Evolutionary conservation across 2,797 vertebrate genomes (phyloP).

Genomic region (Uromys caudimaculatus): DNA sequence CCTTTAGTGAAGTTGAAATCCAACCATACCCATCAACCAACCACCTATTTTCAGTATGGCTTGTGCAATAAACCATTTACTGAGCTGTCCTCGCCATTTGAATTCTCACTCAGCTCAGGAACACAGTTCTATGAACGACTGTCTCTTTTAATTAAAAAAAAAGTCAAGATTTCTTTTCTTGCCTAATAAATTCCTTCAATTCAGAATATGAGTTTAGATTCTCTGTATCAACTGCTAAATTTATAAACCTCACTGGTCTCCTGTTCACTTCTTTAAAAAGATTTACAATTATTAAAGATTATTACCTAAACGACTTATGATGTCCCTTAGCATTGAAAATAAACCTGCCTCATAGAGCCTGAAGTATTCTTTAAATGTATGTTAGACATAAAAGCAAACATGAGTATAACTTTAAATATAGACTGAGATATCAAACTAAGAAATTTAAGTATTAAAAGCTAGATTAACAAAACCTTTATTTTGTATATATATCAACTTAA

Average conservation of each 20-base stretch:
- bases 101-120: background rate
- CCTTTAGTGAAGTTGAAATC: background rate
- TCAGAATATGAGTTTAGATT: background rate
- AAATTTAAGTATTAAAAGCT: slow-evolving; percentile 3
- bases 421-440: background rate
- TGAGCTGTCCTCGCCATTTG: background rate
- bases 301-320: background rate
- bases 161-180: background rate
- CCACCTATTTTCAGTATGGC: background rate
- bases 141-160: background rate
- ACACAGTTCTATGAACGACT: background rate
- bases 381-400: background rate
- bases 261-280: background rate
- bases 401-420: background rate
- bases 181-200: background rate
- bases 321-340: background rate
- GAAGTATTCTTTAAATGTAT: background rate
- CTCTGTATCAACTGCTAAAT: background rate
- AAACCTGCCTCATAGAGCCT: background rate
- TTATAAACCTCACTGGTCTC: background rate
- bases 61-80: background rate
- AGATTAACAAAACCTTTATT: slow-evolving; percentile 27
- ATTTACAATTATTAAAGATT: background rate
- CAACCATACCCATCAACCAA: background rate
- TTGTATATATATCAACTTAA: background rate